Evolutionary conservation across 2,113 vertebrate genomes (phyloP), one percentile per base, ranked within the genome.

Genomic region (Chamaetylas fuelleborni): DNA sequence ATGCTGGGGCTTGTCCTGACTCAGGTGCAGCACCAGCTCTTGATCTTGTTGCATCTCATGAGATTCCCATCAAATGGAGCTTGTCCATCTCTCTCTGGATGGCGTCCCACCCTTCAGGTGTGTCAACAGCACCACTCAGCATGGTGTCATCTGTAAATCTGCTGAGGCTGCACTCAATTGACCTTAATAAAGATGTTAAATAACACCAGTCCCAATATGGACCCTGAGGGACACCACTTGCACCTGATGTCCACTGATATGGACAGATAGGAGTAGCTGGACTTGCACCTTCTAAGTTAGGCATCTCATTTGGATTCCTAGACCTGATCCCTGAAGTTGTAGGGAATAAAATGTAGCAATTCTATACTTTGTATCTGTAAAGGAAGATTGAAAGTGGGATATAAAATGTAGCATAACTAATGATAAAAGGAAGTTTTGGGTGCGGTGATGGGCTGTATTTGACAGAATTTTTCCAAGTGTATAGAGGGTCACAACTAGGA

Each of bases 1-100:
- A 24, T 34, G 1, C 24, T 20, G 12, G 29, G 45, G 25, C 6
- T 61, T 90, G 12, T n/a, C 40, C 34, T 53, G 14, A 33, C 5
- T 4, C 34, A 48, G 17, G 20, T 54, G 14, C 31, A 54, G 34
- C 25, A 54, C 34, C 40, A 54, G 47, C n/a, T 8, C 14, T 26
- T 42, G 71, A 20, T 76, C 18, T 33, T 56, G 31, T 90, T 62
- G 62, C 69, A 70, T 9, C 26, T 62, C 5, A 2, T 42, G 48
- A 36, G 48, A 23, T 56, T 56, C 31, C 8, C 40, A 42, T 74
- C 0, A 0, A 48, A 48, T 31, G 0, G 1, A 54, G n/a, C 38
- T 61, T 56, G 34, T 42, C 14, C 40, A 69, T 31, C 25, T 22
- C 26, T n/a, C 48, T 56, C 34, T 83, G 54, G 62, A 26, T 48